Conservation (phyloP, 2,888 invertebrate genomes). For the Eumacrocentrus americanus region DNA sequence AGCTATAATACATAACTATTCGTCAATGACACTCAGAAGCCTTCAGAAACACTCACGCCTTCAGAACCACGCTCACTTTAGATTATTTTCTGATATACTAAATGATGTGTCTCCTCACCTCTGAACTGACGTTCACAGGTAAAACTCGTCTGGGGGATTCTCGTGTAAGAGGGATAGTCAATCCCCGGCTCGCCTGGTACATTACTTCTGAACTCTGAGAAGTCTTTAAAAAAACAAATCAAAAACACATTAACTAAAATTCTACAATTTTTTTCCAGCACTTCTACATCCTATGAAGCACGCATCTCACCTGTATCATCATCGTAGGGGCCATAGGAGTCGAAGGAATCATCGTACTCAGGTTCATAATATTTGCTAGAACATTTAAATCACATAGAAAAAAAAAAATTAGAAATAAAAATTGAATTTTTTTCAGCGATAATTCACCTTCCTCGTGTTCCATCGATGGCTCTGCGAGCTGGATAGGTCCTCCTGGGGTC, state of each 20-base stretch:
- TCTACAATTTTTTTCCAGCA: too few species aligned
- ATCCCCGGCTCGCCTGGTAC: constrained; percentile 72
- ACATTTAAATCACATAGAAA: background rate
- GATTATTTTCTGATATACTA: too few species aligned
- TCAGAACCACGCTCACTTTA: too few species aligned
- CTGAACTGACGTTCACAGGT: constrained; percentile 68
- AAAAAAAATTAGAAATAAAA: background rate
- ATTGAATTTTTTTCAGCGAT: background rate
- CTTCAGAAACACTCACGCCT: background rate
- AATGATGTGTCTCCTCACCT: constrained; percentile 64
- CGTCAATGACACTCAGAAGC: constrained; percentile 1
- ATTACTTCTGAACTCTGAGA: constrained; percentile 68
- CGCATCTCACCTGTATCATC: constrained; percentile 55
- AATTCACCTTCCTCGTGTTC: constrained; percentile 55
- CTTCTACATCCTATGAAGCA: too few species aligned
- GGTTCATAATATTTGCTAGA: constrained; percentile 54
- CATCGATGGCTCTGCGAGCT: constrained; percentile 56
- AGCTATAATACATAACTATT: background rate
- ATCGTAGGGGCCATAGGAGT: constrained; percentile 54
- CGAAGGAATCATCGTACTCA: constrained; percentile 51
- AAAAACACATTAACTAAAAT: background rate
- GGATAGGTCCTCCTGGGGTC: constrained; percentile 48
- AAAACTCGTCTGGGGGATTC: constrained; percentile 69
- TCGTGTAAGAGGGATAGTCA: constrained; percentile 70
- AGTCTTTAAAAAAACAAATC: constrained; percentile 41